Percentiles rank a stretch among this genome's conserved stretches.
phyloP scores from a whole-genome alignment of 2,113 vertebrate genomes.

The Corythoichthys haematopterus region DNA sequence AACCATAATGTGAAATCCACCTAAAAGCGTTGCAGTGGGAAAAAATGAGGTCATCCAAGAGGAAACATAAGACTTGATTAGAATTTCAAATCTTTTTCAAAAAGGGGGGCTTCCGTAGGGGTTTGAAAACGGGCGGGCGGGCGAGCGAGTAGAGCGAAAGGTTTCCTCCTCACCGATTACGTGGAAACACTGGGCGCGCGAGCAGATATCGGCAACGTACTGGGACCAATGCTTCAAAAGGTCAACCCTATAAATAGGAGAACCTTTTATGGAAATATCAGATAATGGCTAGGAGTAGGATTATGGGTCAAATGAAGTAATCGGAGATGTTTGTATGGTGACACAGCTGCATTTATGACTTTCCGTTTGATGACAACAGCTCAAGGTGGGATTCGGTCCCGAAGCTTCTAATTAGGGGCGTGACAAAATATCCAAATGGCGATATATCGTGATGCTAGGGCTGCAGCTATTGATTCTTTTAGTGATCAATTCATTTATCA shows the following conservation, averaged over 20 bases:
- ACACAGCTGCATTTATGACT: slow-evolving; percentile 40
- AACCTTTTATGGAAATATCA: slow-evolving; percentile 62
- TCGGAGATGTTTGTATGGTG: slow-evolving; percentile 50
- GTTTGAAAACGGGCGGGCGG: slow-evolving; percentile 16
- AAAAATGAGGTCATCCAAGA: slow-evolving; percentile 78
- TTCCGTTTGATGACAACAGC: slow-evolving; percentile 44
- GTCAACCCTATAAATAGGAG: slow-evolving; percentile 65
- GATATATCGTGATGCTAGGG: too few species aligned
- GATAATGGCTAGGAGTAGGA: slow-evolving; percentile 64
- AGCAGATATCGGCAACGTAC: slow-evolving; percentile 56
- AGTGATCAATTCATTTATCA: too few species aligned
- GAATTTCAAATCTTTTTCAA: slow-evolving; percentile 76
- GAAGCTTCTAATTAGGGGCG: slow-evolving; percentile 11
- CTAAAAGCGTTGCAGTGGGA: slow-evolving; percentile 75
- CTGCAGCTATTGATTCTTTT: too few species aligned
- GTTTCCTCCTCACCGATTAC: slow-evolving; percentile 58
- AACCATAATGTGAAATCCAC: slow-evolving; percentile 76
- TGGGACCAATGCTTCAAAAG: slow-evolving; percentile 52
- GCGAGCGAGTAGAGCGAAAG: slow-evolving; percentile 47
- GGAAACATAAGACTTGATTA: slow-evolving; percentile 80
- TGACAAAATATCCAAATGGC: too few species aligned
- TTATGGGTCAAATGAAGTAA: slow-evolving; percentile 63
- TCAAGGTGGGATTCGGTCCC: slow-evolving; percentile 47
- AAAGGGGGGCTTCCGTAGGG: slow-evolving; percentile 64
- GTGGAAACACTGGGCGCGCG: slow-evolving; percentile 55